Evolutionary conservation across 2,797 vertebrate species (phyloP), one percentile per base, ranked within the genome.

Genomic region (Danio choprae): DNA sequence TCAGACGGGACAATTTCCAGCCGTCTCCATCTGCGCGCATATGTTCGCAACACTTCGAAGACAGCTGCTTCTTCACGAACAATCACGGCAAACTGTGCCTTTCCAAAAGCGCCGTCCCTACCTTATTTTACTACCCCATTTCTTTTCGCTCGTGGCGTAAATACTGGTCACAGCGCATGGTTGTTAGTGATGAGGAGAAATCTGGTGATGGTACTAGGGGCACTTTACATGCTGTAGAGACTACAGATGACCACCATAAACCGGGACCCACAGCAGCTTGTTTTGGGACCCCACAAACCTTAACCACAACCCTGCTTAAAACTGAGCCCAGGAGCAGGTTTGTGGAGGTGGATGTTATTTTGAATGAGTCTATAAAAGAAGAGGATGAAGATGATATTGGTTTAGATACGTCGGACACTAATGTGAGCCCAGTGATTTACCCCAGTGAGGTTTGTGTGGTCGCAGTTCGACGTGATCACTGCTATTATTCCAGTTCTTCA

Each of bases 391-490:
- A 63, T 15, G 22, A 11, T 29, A 29, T 22, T 0, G 56, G 46
- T 46, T 12, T 12, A 8, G 64, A 50, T 12, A 56, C 12, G 38
- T 11, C 7, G 15, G 18, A 22, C 18, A 20, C 38, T 18, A n/a
- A 36, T 70, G 48, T 10, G 48, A 51, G 6, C 1, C 18, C 51
- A 15, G 38, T 56, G 12, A 43, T 56, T 22, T 72, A 56, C 40
- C 51, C 69, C 69, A 58, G 36, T 15, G 69, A 72, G 18, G 20
- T 72, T 16, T 72, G 70, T 4, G 53, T 56, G 9, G 22, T 7
- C 43, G 53, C 70, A 43, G 51, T 72, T 43, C 12, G 70, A 44
- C 53, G 56, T 9, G 70, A 72, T 58, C 70, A 72, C 53, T 72
- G 70, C 53, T 72, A 72, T 38, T 11, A 51, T 8, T 55, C 50